Conservation (phyloP, 2,888 invertebrate species). For the Zaprionus bogoriensis region DNA sequence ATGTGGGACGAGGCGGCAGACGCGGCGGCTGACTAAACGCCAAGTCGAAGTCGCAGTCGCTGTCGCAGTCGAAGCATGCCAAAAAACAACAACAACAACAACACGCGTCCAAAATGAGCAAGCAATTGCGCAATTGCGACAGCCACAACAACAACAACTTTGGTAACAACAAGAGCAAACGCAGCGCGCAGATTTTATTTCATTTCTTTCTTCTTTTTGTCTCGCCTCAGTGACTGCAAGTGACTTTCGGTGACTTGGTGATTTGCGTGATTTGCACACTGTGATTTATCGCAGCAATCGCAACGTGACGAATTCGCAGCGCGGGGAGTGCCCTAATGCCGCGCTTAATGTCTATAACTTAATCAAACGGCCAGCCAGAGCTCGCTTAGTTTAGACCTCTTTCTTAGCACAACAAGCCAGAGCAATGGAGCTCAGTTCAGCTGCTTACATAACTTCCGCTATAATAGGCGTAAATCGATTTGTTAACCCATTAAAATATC, state of each 20-base stretch:
- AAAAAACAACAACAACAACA: conserved; percentile 38
- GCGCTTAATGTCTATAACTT: not conserved
- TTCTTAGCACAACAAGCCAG: too few species aligned
- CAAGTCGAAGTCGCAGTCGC: conserved; percentile 4
- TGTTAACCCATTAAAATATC: too few species aligned
- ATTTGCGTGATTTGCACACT: conserved; percentile 24
- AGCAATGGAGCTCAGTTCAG: too few species aligned
- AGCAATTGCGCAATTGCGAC: conserved; percentile 76
- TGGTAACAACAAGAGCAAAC: conserved; percentile 35
- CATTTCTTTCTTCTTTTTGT: conserved; percentile 27
- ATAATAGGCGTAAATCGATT: too few species aligned
- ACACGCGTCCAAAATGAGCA: conserved; percentile 55
- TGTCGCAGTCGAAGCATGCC: conserved; percentile 30
- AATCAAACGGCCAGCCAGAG: too few species aligned
- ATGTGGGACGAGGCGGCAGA: conserved; percentile 21
- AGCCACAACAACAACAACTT: conserved; percentile 34
- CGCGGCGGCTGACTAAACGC: conserved; percentile 12
- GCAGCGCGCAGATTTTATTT: conserved; percentile 28
- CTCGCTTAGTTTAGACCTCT: too few species aligned
- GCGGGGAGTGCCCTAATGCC: not conserved
- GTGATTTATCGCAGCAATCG: conserved; percentile 17
- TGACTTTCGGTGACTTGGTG: not conserved
- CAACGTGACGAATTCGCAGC: conserved; percentile 1
- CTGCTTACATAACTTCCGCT: too few species aligned
- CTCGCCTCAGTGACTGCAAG: conserved; percentile 23